Evolutionary conservation across 2,113 vertebrate species (phyloP), one percentile per base, ranked within the genome.

Genomic region (Phasianus colchicus): DNA sequence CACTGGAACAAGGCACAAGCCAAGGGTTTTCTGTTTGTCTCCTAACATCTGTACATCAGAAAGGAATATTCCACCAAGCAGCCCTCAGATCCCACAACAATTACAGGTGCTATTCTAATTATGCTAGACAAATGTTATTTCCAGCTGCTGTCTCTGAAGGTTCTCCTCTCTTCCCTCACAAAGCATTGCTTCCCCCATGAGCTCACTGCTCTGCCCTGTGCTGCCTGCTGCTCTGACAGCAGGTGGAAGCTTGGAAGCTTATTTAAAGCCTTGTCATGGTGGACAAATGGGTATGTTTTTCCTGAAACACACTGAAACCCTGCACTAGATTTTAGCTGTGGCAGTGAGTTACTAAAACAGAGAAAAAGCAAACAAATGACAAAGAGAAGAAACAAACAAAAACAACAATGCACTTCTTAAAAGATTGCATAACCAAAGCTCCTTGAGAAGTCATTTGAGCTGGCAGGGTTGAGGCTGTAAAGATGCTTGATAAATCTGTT

Each of bases 401-500:
- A 81, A 84, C 82, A 95, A 80, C 72, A 92, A 69, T 29, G 73
- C 70, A 85, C 91, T 88, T 96, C 91, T 79, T 83, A 79, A 79
- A 93, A 79, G 89, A 77, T 82, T 96, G 88, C 91, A 72, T 96
- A 97, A 95, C 61, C 91, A 82, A 90, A 94, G 88, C 90, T 95
- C 94, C 91, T 89, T 91, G 93, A 90, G 93, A 93, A 92, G 92
- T 96, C 95, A 93, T 95, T 75, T 77, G 92, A 96, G 88, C 88
- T 93, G 96, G 94, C 96, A 96, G 92, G 52, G 89, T 81, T 92
- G 85, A 93, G 95, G 86, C 91, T 75, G 92, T 54, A 81, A 96
- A 94, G 93, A 96, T 93, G 95, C 71, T 86, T 88, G 90, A 95
- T 90, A 92, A 97, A 96, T 88, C 83, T 96, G 91, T 96, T 83